Evolutionary conservation across 2,113 vertebrate species (phyloP).

Genomic region (Channa argus): DNA sequence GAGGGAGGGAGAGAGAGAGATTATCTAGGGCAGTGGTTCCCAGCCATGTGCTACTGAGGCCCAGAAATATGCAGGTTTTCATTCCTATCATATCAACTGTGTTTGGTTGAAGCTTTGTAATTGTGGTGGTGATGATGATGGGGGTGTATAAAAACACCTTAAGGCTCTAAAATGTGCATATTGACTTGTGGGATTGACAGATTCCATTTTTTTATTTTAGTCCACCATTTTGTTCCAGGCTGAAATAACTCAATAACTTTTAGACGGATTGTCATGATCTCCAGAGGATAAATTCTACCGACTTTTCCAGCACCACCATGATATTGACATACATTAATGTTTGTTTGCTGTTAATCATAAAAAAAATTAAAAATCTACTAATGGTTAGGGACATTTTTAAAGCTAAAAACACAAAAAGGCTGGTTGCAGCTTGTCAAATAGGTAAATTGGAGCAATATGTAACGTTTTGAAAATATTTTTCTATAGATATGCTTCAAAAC

Average conservation of each 20-base stretch:
- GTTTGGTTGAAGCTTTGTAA: constrained; percentile 25
- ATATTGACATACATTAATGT: neutral
- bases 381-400: too few species aligned
- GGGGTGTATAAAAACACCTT: constrained; percentile 22
- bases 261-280: neutral
- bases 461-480: too few species aligned
- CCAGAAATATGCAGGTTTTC: constrained; percentile 64
- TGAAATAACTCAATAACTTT: neutral
- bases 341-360: too few species aligned
- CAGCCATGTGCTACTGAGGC: constrained; percentile 68
- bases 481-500: too few species aligned
- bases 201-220: neutral
- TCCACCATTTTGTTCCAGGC: neutral
- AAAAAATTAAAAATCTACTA: too few species aligned
- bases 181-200: constrained; percentile 39
- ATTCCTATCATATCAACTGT: constrained; percentile 68
- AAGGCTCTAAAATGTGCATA: constrained; percentile 44
- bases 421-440: too few species aligned
- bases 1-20: constrained; percentile 7
- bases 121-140: neutral
- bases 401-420: too few species aligned
- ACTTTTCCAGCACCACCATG: neutral
- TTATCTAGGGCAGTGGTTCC: constrained; percentile 72
- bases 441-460: too few species aligned
- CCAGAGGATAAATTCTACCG: neutral